Percentiles rank a stretch among this genome's conserved stretches.
Conservation (phyloP, 1,140 invertebrate species). For the Temnothorax longispinosus region DNA sequence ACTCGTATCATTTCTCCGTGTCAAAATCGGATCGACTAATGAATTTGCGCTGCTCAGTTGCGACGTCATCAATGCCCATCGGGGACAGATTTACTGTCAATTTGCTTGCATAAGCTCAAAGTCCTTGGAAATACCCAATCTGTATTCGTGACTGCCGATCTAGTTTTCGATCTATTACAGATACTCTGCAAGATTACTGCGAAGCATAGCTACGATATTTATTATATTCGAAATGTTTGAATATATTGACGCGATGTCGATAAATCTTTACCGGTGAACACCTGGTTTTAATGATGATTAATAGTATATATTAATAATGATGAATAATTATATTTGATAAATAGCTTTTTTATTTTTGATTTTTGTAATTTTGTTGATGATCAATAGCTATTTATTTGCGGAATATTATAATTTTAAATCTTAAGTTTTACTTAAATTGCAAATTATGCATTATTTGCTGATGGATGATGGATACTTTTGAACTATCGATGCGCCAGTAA, state of each 20-base stretch:
- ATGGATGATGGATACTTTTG: conserved; percentile 40
- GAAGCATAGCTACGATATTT: neutral
- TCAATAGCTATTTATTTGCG: neutral
- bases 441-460: neutral
- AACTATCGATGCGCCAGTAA: conserved; percentile 58
- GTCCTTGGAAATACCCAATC: conserved; percentile 57
- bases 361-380: neutral
- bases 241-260: neutral
- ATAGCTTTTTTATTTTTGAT: neutral
- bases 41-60: conserved; percentile 73
- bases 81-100: conserved; percentile 71
- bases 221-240: neutral
- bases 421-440: neutral
- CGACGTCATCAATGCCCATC: conserved; percentile 67
- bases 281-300: neutral
- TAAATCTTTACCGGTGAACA: neutral
- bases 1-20: conserved; percentile 64
- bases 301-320: conserved; percentile 7
- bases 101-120: conserved; percentile 58
- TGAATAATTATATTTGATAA: neutral
- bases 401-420: neutral
- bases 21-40: conserved; percentile 70
- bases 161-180: conserved; percentile 43
- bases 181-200: conserved; percentile 17
- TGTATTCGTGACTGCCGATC: conserved; percentile 41